These are phyloP conservation scores for Melipona quadrifasciata DNA, from an alignment of 1,140 invertebrate species.

Conservation along the genomic window DNA sequence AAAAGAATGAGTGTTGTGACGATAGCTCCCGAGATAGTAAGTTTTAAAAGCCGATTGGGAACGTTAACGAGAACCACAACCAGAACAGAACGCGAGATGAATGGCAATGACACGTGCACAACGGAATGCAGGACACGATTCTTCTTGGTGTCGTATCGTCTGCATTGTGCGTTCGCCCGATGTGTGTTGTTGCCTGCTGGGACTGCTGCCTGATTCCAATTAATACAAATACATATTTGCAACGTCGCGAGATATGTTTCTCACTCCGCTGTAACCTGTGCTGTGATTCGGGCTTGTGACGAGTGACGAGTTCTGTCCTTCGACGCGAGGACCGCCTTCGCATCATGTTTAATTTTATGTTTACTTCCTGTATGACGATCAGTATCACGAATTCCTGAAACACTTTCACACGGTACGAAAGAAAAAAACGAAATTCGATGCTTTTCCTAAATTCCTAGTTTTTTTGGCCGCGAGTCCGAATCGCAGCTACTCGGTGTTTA, in stretches of 20 bases:
- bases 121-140: conserved; percentile 76
- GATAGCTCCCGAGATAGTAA: conserved; percentile 80
- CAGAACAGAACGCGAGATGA: conserved; percentile 47
- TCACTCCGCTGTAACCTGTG: conserved; percentile 20
- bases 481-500: conserved; percentile 26
- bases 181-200: conserved; percentile 69
- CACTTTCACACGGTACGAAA: not conserved
- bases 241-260: conserved; percentile 39
- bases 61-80: conserved; percentile 49
- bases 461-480: conserved; percentile 13
- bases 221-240: conserved; percentile 29
- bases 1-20: conserved; percentile 81
- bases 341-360: not conserved
- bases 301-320: not conserved
- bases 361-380: not conserved
- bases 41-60: conserved; percentile 69
- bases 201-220: conserved; percentile 50
- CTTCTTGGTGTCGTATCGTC: conserved; percentile 78
- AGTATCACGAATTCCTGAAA: not conserved
- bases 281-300: conserved; percentile 38
- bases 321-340: not conserved
- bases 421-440: too few species aligned
- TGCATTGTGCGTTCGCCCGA: conserved; percentile 73
- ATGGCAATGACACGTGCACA: conserved; percentile 63
- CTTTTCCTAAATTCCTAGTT: too few species aligned